phyloP scores from a whole-genome alignment of 2,888 invertebrate genomes.

The Agrilus cyanescens region DNA sequence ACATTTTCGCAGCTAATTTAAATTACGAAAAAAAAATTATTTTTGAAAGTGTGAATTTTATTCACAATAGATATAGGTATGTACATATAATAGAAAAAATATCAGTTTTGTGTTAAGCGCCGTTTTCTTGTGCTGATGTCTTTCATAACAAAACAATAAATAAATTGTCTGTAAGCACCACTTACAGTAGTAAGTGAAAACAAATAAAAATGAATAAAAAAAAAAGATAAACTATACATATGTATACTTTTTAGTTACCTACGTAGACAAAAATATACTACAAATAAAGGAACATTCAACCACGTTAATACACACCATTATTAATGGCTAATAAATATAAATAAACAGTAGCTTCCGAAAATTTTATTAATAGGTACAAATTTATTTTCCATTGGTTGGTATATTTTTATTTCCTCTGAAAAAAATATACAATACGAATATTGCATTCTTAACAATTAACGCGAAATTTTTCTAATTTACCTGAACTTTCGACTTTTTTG shows the following conservation, averaged over 20 bases:
- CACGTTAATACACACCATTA: slow-evolving; percentile 20
- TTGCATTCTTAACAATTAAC: neutral
- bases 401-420: slow-evolving; percentile 27
- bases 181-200: no score
- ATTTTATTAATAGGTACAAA: slow-evolving; percentile 1
- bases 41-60: no score
- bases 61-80: no score
- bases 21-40: no score
- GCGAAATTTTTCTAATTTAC: slow-evolving; percentile 17
- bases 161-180: no score
- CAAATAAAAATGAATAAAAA: neutral
- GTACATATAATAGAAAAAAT: no score
- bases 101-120: no score
- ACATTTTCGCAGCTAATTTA: no score
- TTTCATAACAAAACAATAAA: no score
- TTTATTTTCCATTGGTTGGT: slow-evolving; percentile 27
- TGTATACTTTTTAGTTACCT: neutral
- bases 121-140: no score
- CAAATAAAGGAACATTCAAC: slow-evolving; percentile 22
- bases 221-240: slow-evolving; percentile 5
- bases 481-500: slow-evolving; percentile 26
- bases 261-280: slow-evolving; percentile 9
- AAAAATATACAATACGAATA: slow-evolving; percentile 9
- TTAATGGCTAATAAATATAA: slow-evolving; percentile 9
- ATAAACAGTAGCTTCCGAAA: slow-evolving; percentile 3